phyloP scores from a whole-genome alignment of 1,140 invertebrate genomes.

The Tribolium castaneum region DNA sequence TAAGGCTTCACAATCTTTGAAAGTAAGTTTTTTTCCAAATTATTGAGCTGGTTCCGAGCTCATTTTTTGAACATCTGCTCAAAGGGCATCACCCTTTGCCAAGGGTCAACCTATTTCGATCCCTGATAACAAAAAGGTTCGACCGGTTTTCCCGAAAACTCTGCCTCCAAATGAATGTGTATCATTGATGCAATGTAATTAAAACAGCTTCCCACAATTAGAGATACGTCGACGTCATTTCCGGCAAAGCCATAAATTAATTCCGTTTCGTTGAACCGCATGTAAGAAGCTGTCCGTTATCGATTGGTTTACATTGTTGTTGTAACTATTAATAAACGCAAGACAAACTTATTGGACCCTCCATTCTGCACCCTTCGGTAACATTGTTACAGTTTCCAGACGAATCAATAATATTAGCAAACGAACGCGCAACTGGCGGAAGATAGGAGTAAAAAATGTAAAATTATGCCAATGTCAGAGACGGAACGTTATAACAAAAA shows the following conservation, averaged over 20 bases:
- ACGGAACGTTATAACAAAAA: neutral
- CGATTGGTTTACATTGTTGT: constrained; percentile 12
- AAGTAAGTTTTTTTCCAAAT: too few species aligned
- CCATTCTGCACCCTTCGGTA: neutral
- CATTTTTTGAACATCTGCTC: neutral
- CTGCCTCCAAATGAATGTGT: neutral
- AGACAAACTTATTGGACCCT: constrained; percentile 6
- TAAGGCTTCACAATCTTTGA: too few species aligned
- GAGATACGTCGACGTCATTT: neutral
- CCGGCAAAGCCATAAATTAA: neutral
- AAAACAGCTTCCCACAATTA: neutral
- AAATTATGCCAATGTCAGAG: too few species aligned
- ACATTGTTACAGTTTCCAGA: neutral
- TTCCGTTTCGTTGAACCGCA: neutral
- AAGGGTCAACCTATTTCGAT: neutral
- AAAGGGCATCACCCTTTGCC: neutral
- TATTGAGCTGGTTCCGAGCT: neutral
- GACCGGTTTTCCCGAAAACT: neutral
- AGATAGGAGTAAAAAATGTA: too few species aligned
- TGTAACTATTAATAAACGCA: constrained; percentile 16
- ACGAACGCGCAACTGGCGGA: neutral
- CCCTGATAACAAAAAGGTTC: too few species aligned
- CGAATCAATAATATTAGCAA: neutral
- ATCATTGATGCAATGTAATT: neutral
- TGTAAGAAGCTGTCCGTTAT: neutral